Evolutionary conservation across 2,888 invertebrate genomes (phyloP).

Genomic region (Hirtodrosophila trivittata): DNA sequence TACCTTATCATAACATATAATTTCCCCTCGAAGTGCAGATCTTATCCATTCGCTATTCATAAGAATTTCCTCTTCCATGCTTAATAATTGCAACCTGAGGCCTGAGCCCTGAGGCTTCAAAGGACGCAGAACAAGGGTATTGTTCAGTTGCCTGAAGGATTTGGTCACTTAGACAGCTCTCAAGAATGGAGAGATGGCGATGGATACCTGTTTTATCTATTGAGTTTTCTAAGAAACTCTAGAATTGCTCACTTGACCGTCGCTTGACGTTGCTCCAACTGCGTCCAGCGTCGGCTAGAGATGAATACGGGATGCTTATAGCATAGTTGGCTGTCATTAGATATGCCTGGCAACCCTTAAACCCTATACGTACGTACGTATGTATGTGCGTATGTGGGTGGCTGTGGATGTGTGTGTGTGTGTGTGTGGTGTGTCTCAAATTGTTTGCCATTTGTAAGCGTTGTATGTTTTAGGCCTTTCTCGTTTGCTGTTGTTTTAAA

Average conservation of each 20-base stretch:
- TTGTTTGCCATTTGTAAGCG: constrained; percentile 80
- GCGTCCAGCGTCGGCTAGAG: constrained; percentile 3
- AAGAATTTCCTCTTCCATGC: no score
- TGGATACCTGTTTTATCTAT: background rate
- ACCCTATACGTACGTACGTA: background rate
- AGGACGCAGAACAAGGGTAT: no score
- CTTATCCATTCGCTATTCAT: no score
- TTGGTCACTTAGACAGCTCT: no score
- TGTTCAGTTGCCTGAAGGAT: no score
- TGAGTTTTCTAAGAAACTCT: constrained; percentile 2
- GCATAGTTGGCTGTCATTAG: constrained; percentile 59
- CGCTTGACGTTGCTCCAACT: constrained; percentile 20
- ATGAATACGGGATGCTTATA: constrained; percentile 45
- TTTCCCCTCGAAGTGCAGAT: no score
- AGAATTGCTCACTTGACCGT: constrained; percentile 34
- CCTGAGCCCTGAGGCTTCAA: no score
- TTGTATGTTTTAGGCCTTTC: constrained; percentile 72
- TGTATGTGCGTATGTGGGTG: constrained; percentile 11
- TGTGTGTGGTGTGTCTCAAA: constrained; percentile 55
- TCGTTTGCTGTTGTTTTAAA: constrained; percentile 77
- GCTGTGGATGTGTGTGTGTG: constrained; percentile 18
- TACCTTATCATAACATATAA: no score
- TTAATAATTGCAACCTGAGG: no score
- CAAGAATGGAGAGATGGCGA: background rate
- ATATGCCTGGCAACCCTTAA: constrained; percentile 71